Base-by-base conservation (phyloP, 2,113 vertebrate species). In the Lagopus muta region DNA sequence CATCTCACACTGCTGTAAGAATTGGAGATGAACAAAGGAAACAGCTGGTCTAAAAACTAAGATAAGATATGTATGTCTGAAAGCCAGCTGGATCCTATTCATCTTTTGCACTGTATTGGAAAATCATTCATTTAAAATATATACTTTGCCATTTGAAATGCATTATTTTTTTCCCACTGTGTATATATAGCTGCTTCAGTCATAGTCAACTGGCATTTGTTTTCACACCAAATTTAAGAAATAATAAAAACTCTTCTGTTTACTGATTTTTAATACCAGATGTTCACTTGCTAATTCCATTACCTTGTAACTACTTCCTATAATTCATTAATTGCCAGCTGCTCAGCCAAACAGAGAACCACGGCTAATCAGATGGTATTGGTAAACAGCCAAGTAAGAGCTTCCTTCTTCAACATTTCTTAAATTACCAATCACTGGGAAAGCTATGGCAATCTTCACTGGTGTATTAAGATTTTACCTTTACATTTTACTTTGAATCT, bases 301-400 rank as follows among this genome's bases (percentile, higher is more conserved):
- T 97, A 94, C 91, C 94, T 96, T 79, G 88, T 97, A 90, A 95
- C 96, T 96, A 97, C 95, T 97, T 97, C 93, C 95, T 97, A 97
- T 97, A 96, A 97, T 95, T 97, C 96, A 97, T 98, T 97, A 98
- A 97, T 97, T 95, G 92, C 97, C 97, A 98, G 97, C 94, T 98
- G 97, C 95, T 97, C 94, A 75, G 88, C 88, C 95, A 96, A 97
- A 97, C 85, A 96, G 95, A 94, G 94, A 88, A 83, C 78, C 27
- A 25, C 64, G 95, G 90, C 90, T 96, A 92, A 97, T 97, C 95
- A 92, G 86, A 96, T 84, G 94, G 74, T 66, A 92, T 15, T 96
- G 93, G 95, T 90, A 84, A 93, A 92, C 13, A 94, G 95, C 96
- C 95, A 98, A 87, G 85, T 69, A 94, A 88, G 57, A 95, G 86